Conservation (phyloP, 2,888 invertebrate species). For the Sinodicranocentrus sp. region DNA sequence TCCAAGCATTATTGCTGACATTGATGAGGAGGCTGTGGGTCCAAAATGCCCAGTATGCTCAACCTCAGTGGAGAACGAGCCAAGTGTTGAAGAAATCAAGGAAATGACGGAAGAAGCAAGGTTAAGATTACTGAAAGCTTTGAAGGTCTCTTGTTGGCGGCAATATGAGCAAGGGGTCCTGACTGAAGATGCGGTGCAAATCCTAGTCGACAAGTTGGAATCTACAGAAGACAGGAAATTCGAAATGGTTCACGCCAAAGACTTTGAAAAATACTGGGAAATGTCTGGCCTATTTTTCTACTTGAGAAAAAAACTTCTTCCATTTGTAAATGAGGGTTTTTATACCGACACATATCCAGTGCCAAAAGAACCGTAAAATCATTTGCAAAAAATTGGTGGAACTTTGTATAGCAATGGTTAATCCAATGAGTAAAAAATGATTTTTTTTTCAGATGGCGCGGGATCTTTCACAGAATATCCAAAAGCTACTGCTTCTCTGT, state of each 20-base stretch:
- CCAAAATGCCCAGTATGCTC: constrained; percentile 31
- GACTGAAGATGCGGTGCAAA: constrained; percentile 82
- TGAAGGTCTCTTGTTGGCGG: constrained; percentile 83
- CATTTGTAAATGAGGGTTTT: constrained; percentile 13
- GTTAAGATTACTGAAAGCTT: constrained; percentile 82
- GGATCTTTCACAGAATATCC: constrained; percentile 66
- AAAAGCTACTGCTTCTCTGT: constrained; percentile 79
- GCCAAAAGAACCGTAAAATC: constrained; percentile 7
- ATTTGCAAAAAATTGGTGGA: background rate
- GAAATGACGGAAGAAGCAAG: constrained; percentile 83
- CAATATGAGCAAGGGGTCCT: constrained; percentile 84
- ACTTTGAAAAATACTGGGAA: constrained; percentile 68
- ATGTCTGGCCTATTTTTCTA: constrained; percentile 45
- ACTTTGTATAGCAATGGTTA: no score
- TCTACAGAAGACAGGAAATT: constrained; percentile 80
- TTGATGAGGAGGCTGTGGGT: background rate
- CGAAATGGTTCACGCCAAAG: constrained; percentile 66
- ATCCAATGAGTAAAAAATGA: background rate
- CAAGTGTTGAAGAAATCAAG: constrained; percentile 82
- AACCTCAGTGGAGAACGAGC: constrained; percentile 79
- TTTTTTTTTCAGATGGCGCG: constrained; percentile 8
- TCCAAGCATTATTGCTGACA: constrained; percentile 32
- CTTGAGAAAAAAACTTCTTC: constrained; percentile 35
- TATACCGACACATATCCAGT: constrained; percentile 21
- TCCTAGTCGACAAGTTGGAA: constrained; percentile 81